A percentile compares a stretch with the other conserved stretches of the same genome.
These are phyloP conservation scores for Cheilosia variabilis DNA, from an alignment of 2,888 invertebrate genomes.

Conservation along the genomic window DNA sequence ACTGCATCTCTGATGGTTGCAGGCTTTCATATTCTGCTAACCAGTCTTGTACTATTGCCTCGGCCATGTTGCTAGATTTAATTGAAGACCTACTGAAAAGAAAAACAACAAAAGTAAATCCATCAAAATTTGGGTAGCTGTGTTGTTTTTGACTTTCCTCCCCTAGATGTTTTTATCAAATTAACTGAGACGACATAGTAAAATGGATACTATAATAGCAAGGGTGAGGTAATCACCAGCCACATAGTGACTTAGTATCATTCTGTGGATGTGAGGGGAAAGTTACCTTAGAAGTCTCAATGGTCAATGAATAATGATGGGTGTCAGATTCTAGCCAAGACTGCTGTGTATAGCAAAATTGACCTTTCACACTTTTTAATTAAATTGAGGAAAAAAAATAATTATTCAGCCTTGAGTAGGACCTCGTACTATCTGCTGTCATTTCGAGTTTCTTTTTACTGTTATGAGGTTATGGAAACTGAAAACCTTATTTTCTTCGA, in stretches of 20 bases:
- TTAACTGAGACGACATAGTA: constrained; percentile 11
- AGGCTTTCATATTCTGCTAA: constrained; percentile 90
- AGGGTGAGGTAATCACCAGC: constrained; percentile 65
- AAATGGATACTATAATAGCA: constrained; percentile 17
- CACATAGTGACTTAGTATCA: background rate
- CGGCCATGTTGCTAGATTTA: constrained; percentile 80
- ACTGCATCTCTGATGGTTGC: constrained; percentile 90
- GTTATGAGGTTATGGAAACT: constrained; percentile 9
- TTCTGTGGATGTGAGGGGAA: background rate
- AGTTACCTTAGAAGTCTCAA: background rate
- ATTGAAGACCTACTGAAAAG: constrained; percentile 48
- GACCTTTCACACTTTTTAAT: constrained; percentile 67
- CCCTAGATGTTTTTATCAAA: constrained; percentile 26
- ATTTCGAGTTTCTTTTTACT: constrained; percentile 22
- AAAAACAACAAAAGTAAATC: background rate
- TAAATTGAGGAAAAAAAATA: constrained; percentile 52
- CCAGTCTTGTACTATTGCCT: constrained; percentile 91
- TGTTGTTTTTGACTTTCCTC: constrained; percentile 2
- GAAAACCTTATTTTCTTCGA: background rate
- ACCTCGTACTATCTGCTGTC: constrained; percentile 48
- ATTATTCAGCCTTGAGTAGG: constrained; percentile 65
- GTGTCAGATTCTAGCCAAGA: background rate
- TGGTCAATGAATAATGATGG: background rate
- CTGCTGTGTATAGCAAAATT: constrained; percentile 42
- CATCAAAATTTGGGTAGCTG: background rate